A percentile compares a stretch with the other conserved stretches of the same genome.
Conservation (phyloP, 2,888 invertebrate genomes). For the Amphipoea lucens region DNA sequence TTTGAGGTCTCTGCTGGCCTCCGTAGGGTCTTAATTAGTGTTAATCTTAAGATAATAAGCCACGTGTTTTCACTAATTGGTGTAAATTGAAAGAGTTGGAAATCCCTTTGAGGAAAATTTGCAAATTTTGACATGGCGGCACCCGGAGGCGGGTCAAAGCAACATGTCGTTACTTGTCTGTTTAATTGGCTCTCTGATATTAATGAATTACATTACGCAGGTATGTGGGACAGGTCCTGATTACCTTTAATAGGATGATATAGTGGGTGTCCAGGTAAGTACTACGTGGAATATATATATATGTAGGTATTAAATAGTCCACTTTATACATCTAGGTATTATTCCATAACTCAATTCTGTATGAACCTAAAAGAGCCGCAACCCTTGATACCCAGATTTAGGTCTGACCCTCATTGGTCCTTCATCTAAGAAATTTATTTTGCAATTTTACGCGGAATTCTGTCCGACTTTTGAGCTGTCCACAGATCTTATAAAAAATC, state of each 20-base stretch:
- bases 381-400: neutral
- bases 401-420: neutral
- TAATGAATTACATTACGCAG: slow-evolving; percentile 49
- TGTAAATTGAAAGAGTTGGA: slow-evolving; percentile 78
- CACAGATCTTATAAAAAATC: neutral
- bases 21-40: slow-evolving; percentile 86
- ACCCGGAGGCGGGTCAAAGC: slow-evolving; percentile 35
- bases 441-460: neutral
- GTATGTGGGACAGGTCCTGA: slow-evolving; percentile 11
- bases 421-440: neutral
- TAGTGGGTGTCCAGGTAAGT: neutral
- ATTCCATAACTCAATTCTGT: neutral
- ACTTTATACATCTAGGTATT: neutral
- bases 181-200: slow-evolving; percentile 56
- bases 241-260: slow-evolving; percentile 13
- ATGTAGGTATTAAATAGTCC: neutral
- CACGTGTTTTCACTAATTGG: slow-evolving; percentile 85
- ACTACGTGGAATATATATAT: neutral
- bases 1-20: slow-evolving; percentile 80
- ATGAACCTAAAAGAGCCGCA: neutral
- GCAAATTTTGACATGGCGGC: slow-evolving; percentile 44
- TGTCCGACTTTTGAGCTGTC: slow-evolving; percentile 5
- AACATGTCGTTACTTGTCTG: slow-evolving; percentile 42
- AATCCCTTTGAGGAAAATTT: slow-evolving; percentile 62
- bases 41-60: slow-evolving; percentile 88